Percentiles rank a stretch among this genome's conserved stretches.
Conservation (phyloP, 2,113 vertebrate species). For the Ondatra zibethicus region DNA sequence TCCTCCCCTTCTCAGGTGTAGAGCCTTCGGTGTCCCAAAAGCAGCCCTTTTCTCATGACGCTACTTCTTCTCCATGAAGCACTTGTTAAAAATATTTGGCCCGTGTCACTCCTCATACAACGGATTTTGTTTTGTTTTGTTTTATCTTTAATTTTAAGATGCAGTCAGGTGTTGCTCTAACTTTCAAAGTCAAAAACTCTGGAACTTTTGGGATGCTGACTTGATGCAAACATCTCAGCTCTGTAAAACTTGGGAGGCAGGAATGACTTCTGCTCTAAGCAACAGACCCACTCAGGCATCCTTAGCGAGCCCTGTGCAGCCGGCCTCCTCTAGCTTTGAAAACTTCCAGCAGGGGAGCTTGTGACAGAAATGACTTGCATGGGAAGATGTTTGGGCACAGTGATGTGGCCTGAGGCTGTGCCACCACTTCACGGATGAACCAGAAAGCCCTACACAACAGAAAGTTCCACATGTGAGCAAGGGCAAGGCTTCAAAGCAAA, state of each 20-base stretch:
- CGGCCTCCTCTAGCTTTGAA: not conserved
- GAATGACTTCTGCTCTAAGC: not conserved
- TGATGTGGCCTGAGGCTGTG: fast-evolving
- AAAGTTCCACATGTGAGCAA: not conserved
- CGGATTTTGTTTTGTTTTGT: not conserved
- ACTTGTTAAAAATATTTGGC: not conserved
- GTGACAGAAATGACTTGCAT: not conserved
- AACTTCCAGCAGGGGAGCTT: not conserved
- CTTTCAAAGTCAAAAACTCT: not conserved
- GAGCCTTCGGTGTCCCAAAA: not conserved
- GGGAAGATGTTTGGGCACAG: not conserved
- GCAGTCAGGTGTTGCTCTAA: not conserved
- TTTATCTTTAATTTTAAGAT: slow-evolving; percentile 10
- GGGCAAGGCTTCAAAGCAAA: not conserved
- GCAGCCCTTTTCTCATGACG: not conserved
- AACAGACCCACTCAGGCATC: not conserved
- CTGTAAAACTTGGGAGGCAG: not conserved
- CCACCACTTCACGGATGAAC: not conserved
- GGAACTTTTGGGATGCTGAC: not conserved
- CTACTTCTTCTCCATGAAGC: not conserved
- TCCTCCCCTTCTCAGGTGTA: not conserved
- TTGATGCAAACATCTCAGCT: not conserved
- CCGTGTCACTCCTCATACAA: not conserved
- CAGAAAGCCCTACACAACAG: no score
- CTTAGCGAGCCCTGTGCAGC: not conserved